A percentile compares a stretch with the other conserved stretches of the same genome.
These are phyloP conservation scores for Ataeniobius toweri DNA, from an alignment of 2,797 vertebrate species.

Conservation along the genomic window DNA sequence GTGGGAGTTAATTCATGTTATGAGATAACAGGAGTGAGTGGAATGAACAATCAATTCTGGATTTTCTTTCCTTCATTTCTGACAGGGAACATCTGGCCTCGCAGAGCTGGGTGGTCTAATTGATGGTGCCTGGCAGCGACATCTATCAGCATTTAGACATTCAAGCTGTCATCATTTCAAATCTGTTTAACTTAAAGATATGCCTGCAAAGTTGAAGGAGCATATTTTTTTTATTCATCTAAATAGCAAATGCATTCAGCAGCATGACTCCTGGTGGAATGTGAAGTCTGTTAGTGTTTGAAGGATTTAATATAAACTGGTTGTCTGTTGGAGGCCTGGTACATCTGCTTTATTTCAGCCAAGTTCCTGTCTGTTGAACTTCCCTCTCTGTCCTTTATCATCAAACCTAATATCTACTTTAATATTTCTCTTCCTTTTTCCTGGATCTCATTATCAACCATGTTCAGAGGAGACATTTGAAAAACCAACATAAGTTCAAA, in stretches of 20 bases:
- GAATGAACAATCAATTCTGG: too few relatives aligned
- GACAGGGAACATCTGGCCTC: too few relatives aligned
- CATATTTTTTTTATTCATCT: too few relatives aligned
- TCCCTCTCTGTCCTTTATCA: neutral
- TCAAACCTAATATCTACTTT: neutral
- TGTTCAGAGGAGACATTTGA: neutral
- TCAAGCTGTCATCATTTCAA: neutral
- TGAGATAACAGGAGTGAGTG: too few relatives aligned
- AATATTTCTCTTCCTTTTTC: neutral
- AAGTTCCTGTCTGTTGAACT: conserved; percentile 40
- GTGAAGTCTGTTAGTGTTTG: neutral
- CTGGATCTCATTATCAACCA: neutral
- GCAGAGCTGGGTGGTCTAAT: neutral
- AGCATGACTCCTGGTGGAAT: neutral
- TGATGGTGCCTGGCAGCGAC: neutral
- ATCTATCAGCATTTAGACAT: neutral
- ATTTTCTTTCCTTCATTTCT: too few relatives aligned
- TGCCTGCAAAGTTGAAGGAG: neutral
- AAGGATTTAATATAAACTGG: neutral
- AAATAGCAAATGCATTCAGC: neutral
- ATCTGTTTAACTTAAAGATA: neutral
- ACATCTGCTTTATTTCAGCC: conserved; percentile 21
- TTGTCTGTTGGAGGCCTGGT: conserved; percentile 8
- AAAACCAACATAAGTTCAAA: neutral
- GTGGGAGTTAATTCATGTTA: too few relatives aligned